A percentile compares a stretch with the other conserved stretches of the same genome.
Evolutionary conservation across 2,888 invertebrate species (phyloP).

Genomic region (Argyra leucocephala): DNA sequence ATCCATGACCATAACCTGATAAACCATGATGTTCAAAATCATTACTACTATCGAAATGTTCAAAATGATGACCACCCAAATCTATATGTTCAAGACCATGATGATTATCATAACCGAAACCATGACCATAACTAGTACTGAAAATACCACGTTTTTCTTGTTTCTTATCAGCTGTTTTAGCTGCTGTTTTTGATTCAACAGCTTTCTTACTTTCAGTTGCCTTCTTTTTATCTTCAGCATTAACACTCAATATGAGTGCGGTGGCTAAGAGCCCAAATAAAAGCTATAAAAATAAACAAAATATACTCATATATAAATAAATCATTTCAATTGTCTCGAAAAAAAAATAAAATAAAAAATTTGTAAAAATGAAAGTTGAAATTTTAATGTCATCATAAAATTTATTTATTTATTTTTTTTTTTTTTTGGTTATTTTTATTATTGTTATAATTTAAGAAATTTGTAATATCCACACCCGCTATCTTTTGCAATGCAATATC

Average conservation of each 20-base stretch:
- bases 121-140: constrained; percentile 36
- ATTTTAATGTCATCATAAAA: background rate
- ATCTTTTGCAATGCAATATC: background rate
- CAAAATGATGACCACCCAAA: constrained; percentile 41
- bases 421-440: background rate
- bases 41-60: constrained; percentile 22
- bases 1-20: constrained; percentile 28
- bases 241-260: constrained; percentile 50
- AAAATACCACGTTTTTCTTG: constrained; percentile 67
- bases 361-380: background rate
- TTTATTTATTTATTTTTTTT: too few species aligned
- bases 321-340: background rate
- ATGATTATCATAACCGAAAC: constrained; percentile 27
- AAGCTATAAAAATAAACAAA: constrained; percentile 29
- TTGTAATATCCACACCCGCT: background rate
- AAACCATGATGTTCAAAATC: constrained; percentile 24
- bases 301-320: background rate
- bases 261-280: constrained; percentile 47
- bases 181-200: constrained; percentile 37
- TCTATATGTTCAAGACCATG: constrained; percentile 24
- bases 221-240: constrained; percentile 51
- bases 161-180: constrained; percentile 55
- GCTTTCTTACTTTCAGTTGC: constrained; percentile 35
- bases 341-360: background rate
- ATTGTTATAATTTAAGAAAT: background rate